Base-by-base conservation (phyloP, 2,888 invertebrate species). In the Tiphia femorata region DNA sequence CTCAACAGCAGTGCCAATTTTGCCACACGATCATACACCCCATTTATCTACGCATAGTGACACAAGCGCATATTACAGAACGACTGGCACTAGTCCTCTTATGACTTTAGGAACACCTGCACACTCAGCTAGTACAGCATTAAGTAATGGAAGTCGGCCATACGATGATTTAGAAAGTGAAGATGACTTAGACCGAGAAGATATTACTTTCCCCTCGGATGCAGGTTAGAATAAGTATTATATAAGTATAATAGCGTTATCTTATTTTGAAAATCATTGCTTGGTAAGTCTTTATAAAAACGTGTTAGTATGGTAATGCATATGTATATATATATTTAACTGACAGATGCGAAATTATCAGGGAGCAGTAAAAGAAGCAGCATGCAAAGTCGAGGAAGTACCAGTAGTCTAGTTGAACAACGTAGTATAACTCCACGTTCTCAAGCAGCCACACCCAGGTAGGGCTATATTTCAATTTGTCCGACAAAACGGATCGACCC, bases 401-500 rank as follows among this genome's bases (percentile, higher is more conserved):
- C 94, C 40, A 94, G 95, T 67, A 95, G 95, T 84, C 86, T 93
- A 76, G 86, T 93, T 72, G 93, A 93, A 80, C 90, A 89, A 79
- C 88, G 91, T 78, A 92, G 94, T 83, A 90, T 94, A 81, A 95
- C 95, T 66, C 93, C 92, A 72, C 87, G 95, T 87, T 95, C 95
- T 85, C 95, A 95, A 86, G 94, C 95, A 79, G 94, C 95, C 80
- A 96, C 96, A 79, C 96, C 94, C 81, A 90, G 93, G 91, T 90
- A 81, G 49, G 29, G 29, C 29, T 14, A 12, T 43, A 23, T n/a
- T 16, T 35, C 14, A 46, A 25, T 30, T 19, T 30, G 16, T 27
- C 33, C 12, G 5, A 10, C 27, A 25, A 19, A 29, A 44, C 25
- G 12, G 38, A 12, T 7, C 35, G 12, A n/a, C 43, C 35, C 21